Evolutionary conservation across 1,140 invertebrate genomes (phyloP), one percentile per base, ranked within the genome.

Genomic region (Drosophila parabipectinata): DNA sequence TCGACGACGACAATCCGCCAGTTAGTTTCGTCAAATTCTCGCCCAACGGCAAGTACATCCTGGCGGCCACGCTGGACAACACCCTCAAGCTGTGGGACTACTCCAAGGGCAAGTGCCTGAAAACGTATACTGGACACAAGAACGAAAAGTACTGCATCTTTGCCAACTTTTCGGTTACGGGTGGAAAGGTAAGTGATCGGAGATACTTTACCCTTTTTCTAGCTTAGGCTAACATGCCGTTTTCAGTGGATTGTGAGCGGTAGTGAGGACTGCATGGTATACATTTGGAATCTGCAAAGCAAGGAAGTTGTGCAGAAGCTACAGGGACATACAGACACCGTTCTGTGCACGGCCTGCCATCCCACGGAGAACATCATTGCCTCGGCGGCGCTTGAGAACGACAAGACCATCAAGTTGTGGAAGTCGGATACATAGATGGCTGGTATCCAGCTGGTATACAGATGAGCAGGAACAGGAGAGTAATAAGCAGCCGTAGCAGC

Each of bases 71-170:
- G 1, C 93, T 99, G 59, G 99, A 99, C 92, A 99, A 99, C 92
- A 99, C 98, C 8, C 94, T 99, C 3, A 99, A 99, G 93, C 92
- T 99, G 47, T 99, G 99, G 99, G 99, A 99, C 92, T 99, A 99
- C 92, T 98, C 97, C 64, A 99, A 99, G 94, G 96, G 96, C 56
- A 98, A 98, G 93, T 99, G 98, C 92, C 93, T 99, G 14, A 99
- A 99, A 93, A 99, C 98, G 0, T 99, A 99, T 81, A 97, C 96
- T 0, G 98, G 98, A 1, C 99, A 99, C 92, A 97, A 97, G 92
- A 99, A 99, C 93, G 98, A 99, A 93, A 99, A 99, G 92, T 99
- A 99, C 93, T 99, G 99, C 92, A 99, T 99, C 92, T 99, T 99
- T 93, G 98, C 99, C 21, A 99, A 99, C 93, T 99, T 99, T 92